A percentile compares a stretch with the other conserved stretches of the same genome.
phyloP scores from a whole-genome alignment of 2,113 vertebrate genomes.

The Ondatra zibethicus region DNA sequence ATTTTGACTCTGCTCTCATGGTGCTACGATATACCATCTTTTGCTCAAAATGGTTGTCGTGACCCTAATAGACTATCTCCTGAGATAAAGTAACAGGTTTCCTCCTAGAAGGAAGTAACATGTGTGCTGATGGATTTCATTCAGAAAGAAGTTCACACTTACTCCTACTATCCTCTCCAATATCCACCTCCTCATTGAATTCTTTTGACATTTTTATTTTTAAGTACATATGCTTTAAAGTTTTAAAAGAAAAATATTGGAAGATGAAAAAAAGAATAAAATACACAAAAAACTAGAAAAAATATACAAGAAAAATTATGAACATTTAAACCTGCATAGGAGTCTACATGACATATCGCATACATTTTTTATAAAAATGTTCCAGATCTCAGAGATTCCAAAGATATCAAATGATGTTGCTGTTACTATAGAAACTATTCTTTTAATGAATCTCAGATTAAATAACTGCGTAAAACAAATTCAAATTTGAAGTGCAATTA shows the following conservation, averaged over 20 bases:
- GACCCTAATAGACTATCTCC: constrained; percentile 61
- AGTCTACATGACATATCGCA: constrained; percentile 3
- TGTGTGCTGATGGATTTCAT: constrained; percentile 68
- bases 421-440: constrained; percentile 87
- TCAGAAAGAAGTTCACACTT: constrained; percentile 70
- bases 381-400: constrained; percentile 79
- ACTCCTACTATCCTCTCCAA: constrained; percentile 68
- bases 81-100: constrained; percentile 63
- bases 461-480: constrained; percentile 83
- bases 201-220: constrained; percentile 77
- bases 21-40: constrained; percentile 25
- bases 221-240: constrained; percentile 73
- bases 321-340: constrained; percentile 67
- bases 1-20: constrained; percentile 22
- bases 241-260: constrained; percentile 59
- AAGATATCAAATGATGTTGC: constrained; percentile 82
- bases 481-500: constrained; percentile 82
- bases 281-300: constrained; percentile 44
- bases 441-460: constrained; percentile 83
- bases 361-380: constrained; percentile 81
- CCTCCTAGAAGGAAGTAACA: constrained; percentile 65
- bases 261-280: constrained; percentile 60
- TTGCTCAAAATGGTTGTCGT: constrained; percentile 60
- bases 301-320: constrained; percentile 61
- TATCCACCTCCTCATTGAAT: constrained; percentile 69